phyloP scores from a whole-genome alignment of 2,888 invertebrate species.

The Carabus problematicus region DNA sequence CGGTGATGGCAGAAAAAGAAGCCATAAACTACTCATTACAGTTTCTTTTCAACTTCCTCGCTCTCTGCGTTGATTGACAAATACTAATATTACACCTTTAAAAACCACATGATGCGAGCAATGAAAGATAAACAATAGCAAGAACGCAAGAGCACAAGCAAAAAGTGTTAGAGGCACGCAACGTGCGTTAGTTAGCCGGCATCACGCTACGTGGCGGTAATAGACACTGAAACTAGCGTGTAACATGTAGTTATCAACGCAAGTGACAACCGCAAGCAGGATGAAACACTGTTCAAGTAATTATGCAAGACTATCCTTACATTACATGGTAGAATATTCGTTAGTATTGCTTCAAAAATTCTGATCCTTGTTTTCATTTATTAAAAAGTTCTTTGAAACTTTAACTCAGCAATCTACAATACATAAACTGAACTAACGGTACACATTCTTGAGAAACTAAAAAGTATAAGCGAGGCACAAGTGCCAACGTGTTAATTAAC shows the following conservation, averaged over 20 bases:
- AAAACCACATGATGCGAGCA: conserved; percentile 20
- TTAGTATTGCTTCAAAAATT: too few species aligned
- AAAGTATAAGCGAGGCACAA: too few species aligned
- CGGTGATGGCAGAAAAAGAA: conserved; percentile 8
- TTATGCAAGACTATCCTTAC: too few species aligned
- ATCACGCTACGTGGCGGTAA: conserved; percentile 17
- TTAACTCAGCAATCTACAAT: too few species aligned
- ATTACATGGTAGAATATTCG: too few species aligned
- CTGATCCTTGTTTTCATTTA: too few species aligned
- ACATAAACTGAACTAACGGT: too few species aligned
- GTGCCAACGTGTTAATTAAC: too few species aligned
- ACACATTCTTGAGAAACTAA: too few species aligned
- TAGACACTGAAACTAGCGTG: not conserved
- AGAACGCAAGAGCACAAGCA: conserved; percentile 17
- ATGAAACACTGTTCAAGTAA: too few species aligned
- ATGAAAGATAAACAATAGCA: conserved; percentile 23
- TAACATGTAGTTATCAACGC: not conserved
- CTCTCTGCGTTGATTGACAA: conserved; percentile 34
- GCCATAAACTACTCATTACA: conserved; percentile 34
- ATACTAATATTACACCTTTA: conserved; percentile 32
- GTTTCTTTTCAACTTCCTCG: conserved; percentile 23
- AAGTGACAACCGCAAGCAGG: not conserved
- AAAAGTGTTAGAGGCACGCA: conserved; percentile 23
- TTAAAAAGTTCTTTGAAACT: too few species aligned
- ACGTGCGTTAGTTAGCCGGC: conserved; percentile 22